These are phyloP conservation scores for Syrrhaptes paradoxus DNA, from an alignment of 2,113 vertebrate species.

Conservation along the genomic window DNA sequence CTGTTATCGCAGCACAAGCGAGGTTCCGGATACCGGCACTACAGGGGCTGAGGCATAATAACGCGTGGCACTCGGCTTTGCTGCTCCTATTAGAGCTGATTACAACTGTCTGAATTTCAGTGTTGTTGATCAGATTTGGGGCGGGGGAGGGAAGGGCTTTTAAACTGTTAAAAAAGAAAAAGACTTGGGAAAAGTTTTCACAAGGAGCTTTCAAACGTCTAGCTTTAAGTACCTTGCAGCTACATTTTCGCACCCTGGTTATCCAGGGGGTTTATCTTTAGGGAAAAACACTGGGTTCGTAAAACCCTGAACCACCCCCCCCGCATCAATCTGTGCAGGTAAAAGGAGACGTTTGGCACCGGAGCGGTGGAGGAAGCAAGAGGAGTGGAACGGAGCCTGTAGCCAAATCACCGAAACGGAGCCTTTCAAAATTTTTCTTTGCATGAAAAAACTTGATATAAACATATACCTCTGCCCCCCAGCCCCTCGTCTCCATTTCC, in stretches of 20 bases:
- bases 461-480: background rate
- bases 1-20: constrained; percentile 50
- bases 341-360: background rate
- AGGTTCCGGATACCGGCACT: constrained; percentile 68
- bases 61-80: constrained; percentile 46
- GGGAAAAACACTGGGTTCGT: background rate
- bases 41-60: constrained; percentile 57
- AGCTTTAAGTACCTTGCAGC: background rate
- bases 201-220: background rate
- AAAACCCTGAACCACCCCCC: background rate
- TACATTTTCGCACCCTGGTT: background rate
- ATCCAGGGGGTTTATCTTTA: background rate
- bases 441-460: background rate
- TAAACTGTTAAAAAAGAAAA: background rate
- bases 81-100: constrained; percentile 68
- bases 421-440: background rate
- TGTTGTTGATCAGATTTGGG: background rate
- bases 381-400: rapidly evolving
- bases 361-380: background rate
- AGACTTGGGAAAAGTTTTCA: background rate
- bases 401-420: background rate
- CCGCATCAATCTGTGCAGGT: background rate
- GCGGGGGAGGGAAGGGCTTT: background rate
- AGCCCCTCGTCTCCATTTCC: background rate
- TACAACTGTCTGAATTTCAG: constrained; percentile 45